Conservation (phyloP, 1,140 invertebrate genomes). For the Spodoptera litura region DNA sequence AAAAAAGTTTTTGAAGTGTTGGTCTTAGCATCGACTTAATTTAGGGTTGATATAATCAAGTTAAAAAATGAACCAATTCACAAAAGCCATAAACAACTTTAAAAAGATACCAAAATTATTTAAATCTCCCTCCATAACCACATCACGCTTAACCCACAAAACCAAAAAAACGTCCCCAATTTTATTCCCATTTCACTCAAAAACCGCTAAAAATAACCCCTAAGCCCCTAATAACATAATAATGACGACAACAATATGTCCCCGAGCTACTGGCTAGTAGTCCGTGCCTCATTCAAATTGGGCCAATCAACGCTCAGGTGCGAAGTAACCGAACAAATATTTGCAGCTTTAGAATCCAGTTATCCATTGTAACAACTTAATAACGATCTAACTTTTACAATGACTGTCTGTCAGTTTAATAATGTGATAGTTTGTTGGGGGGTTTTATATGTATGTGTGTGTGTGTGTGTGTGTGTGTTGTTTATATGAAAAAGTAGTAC, state of each 20-base stretch:
- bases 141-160: not conserved
- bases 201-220: not conserved
- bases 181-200: not conserved
- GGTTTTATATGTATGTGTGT: too few species aligned
- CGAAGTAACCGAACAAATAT: conserved; percentile 56
- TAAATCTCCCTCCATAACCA: too few species aligned
- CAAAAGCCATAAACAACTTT: too few species aligned
- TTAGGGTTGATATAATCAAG: too few species aligned
- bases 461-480: too few species aligned
- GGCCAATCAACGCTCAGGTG: conserved; percentile 54
- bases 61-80: too few species aligned
- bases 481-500: too few species aligned
- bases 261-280: conserved; percentile 6
- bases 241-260: conserved; percentile 37
- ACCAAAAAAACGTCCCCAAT: not conserved
- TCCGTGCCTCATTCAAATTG: conserved; percentile 58
- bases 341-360: conserved; percentile 54
- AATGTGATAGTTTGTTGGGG: not conserved
- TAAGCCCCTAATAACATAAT: conserved; percentile 37
- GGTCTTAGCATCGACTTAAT: too few species aligned
- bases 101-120: too few species aligned
- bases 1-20: too few species aligned
- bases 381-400: conserved; percentile 48
- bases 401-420: conserved; percentile 11
- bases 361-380: conserved; percentile 44